phyloP scores from a whole-genome alignment of 2,888 invertebrate genomes.

The Rugalucina vietnamica region DNA sequence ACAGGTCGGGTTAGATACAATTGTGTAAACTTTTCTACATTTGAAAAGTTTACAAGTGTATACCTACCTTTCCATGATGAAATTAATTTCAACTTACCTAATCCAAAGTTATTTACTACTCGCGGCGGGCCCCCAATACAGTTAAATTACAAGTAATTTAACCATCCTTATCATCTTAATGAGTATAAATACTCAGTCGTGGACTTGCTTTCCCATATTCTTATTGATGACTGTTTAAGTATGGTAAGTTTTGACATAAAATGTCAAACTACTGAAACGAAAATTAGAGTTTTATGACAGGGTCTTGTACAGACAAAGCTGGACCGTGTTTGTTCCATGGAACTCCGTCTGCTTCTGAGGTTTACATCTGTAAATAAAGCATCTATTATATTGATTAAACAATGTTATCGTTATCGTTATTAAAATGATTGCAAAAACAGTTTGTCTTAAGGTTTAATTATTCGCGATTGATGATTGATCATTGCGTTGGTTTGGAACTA shows the following conservation, averaged over 20 bases:
- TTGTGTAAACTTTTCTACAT: not conserved
- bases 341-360: not conserved
- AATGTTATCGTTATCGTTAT: no score
- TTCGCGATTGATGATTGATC: no score
- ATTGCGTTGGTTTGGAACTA: no score
- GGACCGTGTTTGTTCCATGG: not conserved
- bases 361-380: not conserved
- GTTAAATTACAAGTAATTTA: slow-evolving; percentile 17
- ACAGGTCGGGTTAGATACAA: not conserved
- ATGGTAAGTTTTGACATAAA: slow-evolving; percentile 10
- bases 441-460: no score
- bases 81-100: slow-evolving; percentile 4
- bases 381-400: no score
- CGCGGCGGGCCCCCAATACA: not conserved
- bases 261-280: slow-evolving; percentile 6
- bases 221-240: not conserved
- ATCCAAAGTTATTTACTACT: not conserved
- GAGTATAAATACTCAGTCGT: not conserved
- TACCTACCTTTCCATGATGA: not conserved
- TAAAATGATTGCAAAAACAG: no score
- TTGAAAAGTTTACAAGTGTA: not conserved
- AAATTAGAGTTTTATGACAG: not conserved
- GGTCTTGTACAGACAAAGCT: no score
- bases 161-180: not conserved
- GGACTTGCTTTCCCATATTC: not conserved